Conservation (phyloP, 2,113 vertebrate species). For the zebrafish (Danio rerio) region GRCz12tu NC_133185.1:15809001-15809500, state of each 20-base stretch:
- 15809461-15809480: not conserved
- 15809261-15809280: conserved; percentile 8
- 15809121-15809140: not conserved
- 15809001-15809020: no score
- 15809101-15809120: not conserved
- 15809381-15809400: conserved; percentile 7
- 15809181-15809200: conserved; percentile 3
- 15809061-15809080: not conserved
- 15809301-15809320: conserved; percentile 46
- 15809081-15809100: not conserved
- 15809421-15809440: conserved; percentile 21
- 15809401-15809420: conserved; percentile 35
- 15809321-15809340: conserved; percentile 33
- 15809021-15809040: no score
- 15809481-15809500: conserved; percentile 30
- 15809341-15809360: conserved; percentile 36
- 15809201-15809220: conserved; percentile 5
- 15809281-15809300: conserved; percentile 43
- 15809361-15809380: conserved; percentile 42
- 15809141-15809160: not conserved
- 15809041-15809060: not conserved
- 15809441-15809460: conserved; percentile 24
- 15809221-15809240: conserved; percentile 33
- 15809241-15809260: conserved; percentile 26
- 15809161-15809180: not conserved